Evolutionary conservation across 2,888 invertebrate genomes (phyloP).

Genomic region (Chrysodeixis includens): DNA sequence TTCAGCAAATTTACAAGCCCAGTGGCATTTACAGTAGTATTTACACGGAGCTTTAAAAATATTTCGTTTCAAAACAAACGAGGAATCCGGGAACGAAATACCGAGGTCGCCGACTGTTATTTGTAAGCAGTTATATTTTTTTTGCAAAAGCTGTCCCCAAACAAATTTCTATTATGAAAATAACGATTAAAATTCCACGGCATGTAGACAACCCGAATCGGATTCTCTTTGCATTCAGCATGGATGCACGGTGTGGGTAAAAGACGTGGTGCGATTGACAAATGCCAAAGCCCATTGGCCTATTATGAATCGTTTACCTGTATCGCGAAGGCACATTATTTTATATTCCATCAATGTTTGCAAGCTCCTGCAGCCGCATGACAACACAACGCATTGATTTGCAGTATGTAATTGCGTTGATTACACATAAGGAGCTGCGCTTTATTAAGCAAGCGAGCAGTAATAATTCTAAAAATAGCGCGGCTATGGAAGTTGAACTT

Average conservation of each 20-base stretch:
- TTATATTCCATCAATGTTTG: conserved; percentile 68
- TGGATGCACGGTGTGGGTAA: conserved; percentile 63
- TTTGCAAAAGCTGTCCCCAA: conserved; percentile 34
- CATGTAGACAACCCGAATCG: conserved; percentile 57
- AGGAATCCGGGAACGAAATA: conserved; percentile 28
- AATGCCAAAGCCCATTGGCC: conserved; percentile 66
- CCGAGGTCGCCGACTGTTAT: conserved; percentile 18
- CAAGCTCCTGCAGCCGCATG: conserved; percentile 62
- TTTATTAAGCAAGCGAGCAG: conserved; percentile 52
- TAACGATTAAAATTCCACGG: conserved; percentile 75
- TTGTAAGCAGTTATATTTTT: conserved; percentile 14
- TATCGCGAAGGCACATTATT: conserved; percentile 60
- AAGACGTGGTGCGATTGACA: conserved; percentile 77
- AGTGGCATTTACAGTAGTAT: neutral
- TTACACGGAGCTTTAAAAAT: conserved; percentile 45
- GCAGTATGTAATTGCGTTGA: conserved; percentile 62
- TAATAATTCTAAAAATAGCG: conserved; percentile 48
- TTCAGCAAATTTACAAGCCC: neutral
- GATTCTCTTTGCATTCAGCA: conserved; percentile 69
- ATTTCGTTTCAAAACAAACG: conserved; percentile 48
- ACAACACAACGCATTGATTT: conserved; percentile 62
- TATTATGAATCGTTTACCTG: conserved; percentile 74
- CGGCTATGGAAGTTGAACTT: conserved; percentile 49
- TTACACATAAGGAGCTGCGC: conserved; percentile 55
- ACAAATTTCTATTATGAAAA: conserved; percentile 58